Evolutionary conservation across 2,113 vertebrate species (phyloP).

Genomic region (Hydrochoerus hydrochaeris): DNA sequence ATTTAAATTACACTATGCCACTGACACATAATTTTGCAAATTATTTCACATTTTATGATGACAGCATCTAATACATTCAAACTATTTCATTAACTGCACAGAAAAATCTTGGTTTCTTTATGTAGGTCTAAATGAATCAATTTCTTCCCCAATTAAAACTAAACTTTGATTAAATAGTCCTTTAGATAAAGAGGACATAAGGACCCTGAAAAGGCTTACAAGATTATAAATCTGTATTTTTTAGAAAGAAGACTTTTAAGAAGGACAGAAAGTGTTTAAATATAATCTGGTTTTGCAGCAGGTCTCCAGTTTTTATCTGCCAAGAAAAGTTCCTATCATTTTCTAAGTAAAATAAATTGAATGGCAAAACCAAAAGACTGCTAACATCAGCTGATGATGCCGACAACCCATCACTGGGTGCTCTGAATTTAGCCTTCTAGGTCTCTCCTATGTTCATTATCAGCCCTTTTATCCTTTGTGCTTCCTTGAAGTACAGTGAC

Average conservation of each 20-base stretch:
- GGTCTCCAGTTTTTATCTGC: not conserved
- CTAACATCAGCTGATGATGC: not conserved
- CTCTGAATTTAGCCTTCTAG: not conserved
- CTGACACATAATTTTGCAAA: not conserved
- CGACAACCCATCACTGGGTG: not conserved
- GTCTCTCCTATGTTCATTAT: not conserved
- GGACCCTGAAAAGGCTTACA: not conserved
- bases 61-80: not conserved
- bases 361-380: not conserved
- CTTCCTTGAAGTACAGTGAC: not conserved
- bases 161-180: not conserved
- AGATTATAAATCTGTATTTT: not conserved
- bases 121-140: not conserved
- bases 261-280: slow-evolving; percentile 5
- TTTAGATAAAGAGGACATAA: slow-evolving; percentile 25
- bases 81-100: not conserved
- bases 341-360: slow-evolving; percentile 50
- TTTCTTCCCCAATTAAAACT: not conserved
- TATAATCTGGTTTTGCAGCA: not conserved
- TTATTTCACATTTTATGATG: slow-evolving; percentile 1
- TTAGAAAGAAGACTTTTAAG: slow-evolving; percentile 17
- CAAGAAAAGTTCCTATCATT: not conserved
- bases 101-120: slow-evolving; percentile 17
- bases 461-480: not conserved
- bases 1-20: not conserved